A percentile compares a stretch with the other conserved stretches of the same genome.
These are phyloP conservation scores for Crematogaster levior DNA, from an alignment of 2,888 invertebrate species.

Conservation along the genomic window DNA sequence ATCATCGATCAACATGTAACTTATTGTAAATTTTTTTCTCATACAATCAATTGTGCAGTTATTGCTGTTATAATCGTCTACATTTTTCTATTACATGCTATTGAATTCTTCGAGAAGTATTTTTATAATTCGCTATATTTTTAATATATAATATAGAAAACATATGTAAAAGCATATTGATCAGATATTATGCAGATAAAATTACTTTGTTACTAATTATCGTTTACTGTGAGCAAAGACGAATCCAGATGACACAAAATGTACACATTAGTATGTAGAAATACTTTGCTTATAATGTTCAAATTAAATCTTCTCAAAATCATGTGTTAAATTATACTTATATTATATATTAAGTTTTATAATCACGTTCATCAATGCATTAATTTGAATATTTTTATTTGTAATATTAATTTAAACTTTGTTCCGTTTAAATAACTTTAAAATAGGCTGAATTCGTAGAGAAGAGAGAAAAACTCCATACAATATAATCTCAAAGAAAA, in stretches of 20 bases:
- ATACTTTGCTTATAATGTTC: background rate
- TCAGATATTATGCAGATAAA: background rate
- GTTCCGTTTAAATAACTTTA: background rate
- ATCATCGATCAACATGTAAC: background rate
- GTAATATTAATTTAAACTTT: background rate
- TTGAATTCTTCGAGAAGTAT: background rate
- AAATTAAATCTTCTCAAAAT: background rate
- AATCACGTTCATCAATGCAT: background rate
- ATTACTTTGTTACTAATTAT: background rate
- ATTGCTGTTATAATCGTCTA: background rate
- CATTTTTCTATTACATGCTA: background rate
- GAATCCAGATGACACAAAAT: background rate
- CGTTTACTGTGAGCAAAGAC: background rate
- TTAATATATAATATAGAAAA: background rate
- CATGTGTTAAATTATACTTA: too few species aligned
- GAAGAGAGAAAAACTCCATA: background rate
- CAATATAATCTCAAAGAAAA: background rate
- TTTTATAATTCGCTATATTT: background rate
- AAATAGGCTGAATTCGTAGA: background rate
- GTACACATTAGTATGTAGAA: background rate
- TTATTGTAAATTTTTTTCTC: background rate
- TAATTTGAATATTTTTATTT: background rate
- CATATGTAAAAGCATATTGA: background rate
- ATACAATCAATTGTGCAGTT: background rate
- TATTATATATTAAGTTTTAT: too few species aligned